Conservation (phyloP, 2,888 invertebrate genomes). For the Andrena camellia region DNA sequence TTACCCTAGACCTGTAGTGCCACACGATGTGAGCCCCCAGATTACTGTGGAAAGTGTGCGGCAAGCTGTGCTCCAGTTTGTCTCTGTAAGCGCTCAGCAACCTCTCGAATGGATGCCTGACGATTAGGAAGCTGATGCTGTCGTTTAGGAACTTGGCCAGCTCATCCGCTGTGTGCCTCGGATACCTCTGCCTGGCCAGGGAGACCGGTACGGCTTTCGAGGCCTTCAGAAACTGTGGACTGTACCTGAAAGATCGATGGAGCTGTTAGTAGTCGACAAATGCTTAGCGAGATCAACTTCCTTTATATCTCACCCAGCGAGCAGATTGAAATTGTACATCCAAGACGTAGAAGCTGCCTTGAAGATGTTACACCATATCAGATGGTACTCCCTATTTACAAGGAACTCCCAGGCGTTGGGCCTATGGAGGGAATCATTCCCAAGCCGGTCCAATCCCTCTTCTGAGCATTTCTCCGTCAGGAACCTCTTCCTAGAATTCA, state of each 20-base stretch:
- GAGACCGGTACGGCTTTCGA: conserved; percentile 92
- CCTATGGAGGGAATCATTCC: conserved; percentile 87
- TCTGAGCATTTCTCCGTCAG: conserved; percentile 88
- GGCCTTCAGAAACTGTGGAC: conserved; percentile 91
- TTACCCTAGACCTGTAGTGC: conserved; percentile 89
- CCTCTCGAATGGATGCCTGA: conserved; percentile 92
- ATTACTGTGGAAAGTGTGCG: conserved; percentile 93
- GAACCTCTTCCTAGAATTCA: conserved; percentile 87
- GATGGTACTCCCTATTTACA: conserved; percentile 91
- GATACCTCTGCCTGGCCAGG: conserved; percentile 92
- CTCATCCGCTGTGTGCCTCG: conserved; percentile 90
- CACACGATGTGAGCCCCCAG: conserved; percentile 92
- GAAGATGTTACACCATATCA: conserved; percentile 93
- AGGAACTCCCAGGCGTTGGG: conserved; percentile 95
- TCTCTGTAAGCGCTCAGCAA: conserved; percentile 94
- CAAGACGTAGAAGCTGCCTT: conserved; percentile 95
- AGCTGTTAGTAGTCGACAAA: neutral
- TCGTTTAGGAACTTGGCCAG: conserved; percentile 91
- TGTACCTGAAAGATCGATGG: conserved; percentile 86
- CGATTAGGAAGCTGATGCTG: conserved; percentile 93
- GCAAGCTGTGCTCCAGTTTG: conserved; percentile 93
- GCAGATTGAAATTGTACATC: conserved; percentile 96
- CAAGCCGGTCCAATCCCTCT: conserved; percentile 87
- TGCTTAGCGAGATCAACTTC: neutral
- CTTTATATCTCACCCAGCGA: conserved; percentile 88